Conservation (phyloP, 2,113 vertebrate species). For the Columbina picui region DNA sequence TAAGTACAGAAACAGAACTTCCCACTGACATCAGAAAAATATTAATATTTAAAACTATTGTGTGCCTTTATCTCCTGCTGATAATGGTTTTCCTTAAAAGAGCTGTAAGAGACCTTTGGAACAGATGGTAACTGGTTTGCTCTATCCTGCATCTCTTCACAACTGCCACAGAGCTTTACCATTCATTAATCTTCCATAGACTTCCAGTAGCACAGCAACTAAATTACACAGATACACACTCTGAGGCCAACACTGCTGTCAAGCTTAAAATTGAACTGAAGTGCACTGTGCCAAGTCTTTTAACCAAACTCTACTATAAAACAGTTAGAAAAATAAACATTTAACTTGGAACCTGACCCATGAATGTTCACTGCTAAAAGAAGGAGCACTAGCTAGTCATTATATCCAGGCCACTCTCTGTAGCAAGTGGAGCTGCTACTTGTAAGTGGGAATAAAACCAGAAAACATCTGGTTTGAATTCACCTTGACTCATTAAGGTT, state of each 20-base stretch:
- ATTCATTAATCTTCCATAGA: conserved; percentile 99
- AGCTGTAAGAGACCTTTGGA: conserved; percentile 90
- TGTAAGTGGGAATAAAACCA: conserved; percentile 71
- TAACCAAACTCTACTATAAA: conserved; percentile 86
- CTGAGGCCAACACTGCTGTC: conserved; percentile 88
- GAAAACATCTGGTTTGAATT: conserved; percentile 80
- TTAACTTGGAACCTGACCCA: conserved; percentile 80
- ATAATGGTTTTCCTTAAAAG: conserved; percentile 91
- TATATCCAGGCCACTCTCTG: conserved; percentile 72
- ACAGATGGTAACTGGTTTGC: conserved; percentile 95
- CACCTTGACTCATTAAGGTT: conserved; percentile 70
- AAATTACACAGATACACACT: conserved; percentile 87
- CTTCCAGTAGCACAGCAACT: conserved; percentile 92
- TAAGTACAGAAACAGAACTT: conserved; percentile 39
- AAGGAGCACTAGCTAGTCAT: conserved; percentile 78
- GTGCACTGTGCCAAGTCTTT: conserved; percentile 82
- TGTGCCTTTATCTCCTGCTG: conserved; percentile 87
- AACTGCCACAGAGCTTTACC: conserved; percentile 91
- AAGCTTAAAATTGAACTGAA: conserved; percentile 88
- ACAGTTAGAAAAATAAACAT: conserved; percentile 83
- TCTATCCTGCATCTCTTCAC: conserved; percentile 90
- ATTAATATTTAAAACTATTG: conserved; percentile 86
- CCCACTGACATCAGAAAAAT: conserved; percentile 53
- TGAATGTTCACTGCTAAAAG: conserved; percentile 68
- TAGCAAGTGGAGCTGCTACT: conserved; percentile 49